phyloP scores from a whole-genome alignment of 92 coral and sea anemone genomes.

The Epizoanthus stellaris region DNA sequence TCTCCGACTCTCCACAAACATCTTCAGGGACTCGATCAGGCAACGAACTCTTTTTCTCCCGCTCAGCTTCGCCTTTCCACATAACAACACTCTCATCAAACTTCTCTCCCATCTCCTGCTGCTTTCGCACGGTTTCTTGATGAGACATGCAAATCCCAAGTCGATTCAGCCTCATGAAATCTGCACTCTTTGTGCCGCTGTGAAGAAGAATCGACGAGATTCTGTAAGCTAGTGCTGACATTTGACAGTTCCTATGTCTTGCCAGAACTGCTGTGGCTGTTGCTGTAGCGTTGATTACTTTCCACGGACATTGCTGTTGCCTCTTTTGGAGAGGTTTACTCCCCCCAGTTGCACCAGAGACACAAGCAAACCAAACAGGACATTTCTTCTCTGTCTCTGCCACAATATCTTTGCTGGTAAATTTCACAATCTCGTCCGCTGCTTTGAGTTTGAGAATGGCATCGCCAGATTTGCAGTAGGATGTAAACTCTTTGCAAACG shows the following conservation, averaged over 20 bases:
- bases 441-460: neutral
- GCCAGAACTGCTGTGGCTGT: slow-evolving; percentile 17
- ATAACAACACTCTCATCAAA: neutral
- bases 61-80: slow-evolving; percentile 6
- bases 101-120: neutral
- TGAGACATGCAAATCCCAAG: slow-evolving; percentile 26
- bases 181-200: neutral
- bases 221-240: neutral
- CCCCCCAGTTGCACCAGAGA: slow-evolving; percentile 6
- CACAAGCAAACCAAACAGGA: slow-evolving; percentile 19
- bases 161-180: slow-evolving; percentile 3
- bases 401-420: neutral
- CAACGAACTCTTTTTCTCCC: neutral
- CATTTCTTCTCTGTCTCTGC: neutral
- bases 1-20: neutral
- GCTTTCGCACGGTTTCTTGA: neutral
- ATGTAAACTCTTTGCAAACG: neutral
- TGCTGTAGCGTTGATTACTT: neutral
- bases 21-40: neutral
- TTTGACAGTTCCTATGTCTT: neutral
- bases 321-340: neutral
- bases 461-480: neutral
- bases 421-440: neutral
- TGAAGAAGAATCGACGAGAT: neutral
- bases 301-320: neutral